Conservation (phyloP, 37 sponge, comb jelly and placozoan genomes). For the Mnemiopsis leidyi region DNA sequence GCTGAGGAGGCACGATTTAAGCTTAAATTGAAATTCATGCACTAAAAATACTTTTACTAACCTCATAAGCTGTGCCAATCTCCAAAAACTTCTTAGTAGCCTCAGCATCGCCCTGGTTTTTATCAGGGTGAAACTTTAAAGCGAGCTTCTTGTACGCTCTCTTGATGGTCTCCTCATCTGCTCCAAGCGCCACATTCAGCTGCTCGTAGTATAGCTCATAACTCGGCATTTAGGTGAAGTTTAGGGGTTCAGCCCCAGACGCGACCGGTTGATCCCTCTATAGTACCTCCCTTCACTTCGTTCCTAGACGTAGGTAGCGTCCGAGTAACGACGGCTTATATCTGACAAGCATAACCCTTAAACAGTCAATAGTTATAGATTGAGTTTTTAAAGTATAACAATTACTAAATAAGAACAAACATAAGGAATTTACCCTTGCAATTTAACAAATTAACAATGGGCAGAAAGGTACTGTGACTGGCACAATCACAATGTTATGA, state of each 20-base stretch:
- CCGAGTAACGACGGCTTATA: neutral
- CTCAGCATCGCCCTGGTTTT: constrained; percentile 38
- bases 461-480: too few relatives aligned
- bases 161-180: constrained; percentile 44
- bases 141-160: constrained; percentile 54
- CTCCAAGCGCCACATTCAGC: neutral
- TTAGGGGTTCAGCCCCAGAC: neutral
- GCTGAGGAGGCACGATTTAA: too few relatives aligned
- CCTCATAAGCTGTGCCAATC: constrained; percentile 58
- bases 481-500: too few relatives aligned
- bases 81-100: constrained; percentile 43
- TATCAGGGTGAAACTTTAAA: constrained; percentile 53
- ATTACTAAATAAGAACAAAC: too few relatives aligned
- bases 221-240: neutral
- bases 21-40: too few relatives aligned
- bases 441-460: too few relatives aligned
- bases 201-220: constrained; percentile 65
- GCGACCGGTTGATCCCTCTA: neutral
- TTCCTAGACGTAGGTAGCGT: neutral
- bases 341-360: neutral
- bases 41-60: neutral
- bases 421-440: too few relatives aligned
- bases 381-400: too few relatives aligned
- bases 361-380: too few relatives aligned
- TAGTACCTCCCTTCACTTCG: neutral